Evolutionary conservation across 2,888 invertebrate genomes (phyloP).

Genomic region (Iselma pallidipennis): DNA sequence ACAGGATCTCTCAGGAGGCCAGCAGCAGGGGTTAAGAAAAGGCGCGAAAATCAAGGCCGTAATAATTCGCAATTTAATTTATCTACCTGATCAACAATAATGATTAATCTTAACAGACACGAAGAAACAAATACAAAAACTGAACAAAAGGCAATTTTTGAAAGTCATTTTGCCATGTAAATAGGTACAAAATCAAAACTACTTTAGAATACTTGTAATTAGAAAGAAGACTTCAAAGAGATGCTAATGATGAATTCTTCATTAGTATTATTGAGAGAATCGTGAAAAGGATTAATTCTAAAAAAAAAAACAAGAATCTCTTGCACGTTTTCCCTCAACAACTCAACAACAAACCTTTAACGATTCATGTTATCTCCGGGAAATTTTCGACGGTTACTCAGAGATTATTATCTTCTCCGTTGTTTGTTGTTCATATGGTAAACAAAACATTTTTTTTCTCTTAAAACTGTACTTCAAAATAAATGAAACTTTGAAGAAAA

Average conservation of each 20-base stretch:
- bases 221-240: too few relatives aligned
- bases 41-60: not conserved
- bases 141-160: not conserved
- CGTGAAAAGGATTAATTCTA: too few relatives aligned
- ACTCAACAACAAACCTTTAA: too few relatives aligned
- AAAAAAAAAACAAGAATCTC: too few relatives aligned
- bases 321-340: too few relatives aligned
- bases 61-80: not conserved
- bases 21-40: not conserved
- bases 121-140: not conserved
- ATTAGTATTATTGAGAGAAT: too few relatives aligned
- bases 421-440: conserved; percentile 7
- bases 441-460: conserved; percentile 4
- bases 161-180: not conserved
- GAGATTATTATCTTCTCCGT: conserved; percentile 3
- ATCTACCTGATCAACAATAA: not conserved
- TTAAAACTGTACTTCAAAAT: not conserved
- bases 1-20: not conserved
- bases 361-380: not conserved
- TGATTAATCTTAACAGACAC: not conserved
- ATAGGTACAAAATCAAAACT: not conserved
- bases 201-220: too few relatives aligned
- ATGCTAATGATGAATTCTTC: too few relatives aligned
- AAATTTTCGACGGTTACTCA: not conserved
- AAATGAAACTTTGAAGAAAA: conserved; percentile 7